Conservation (phyloP, 35 echinoderm and acorn worm species). For the Stichopus chloronotus region DNA sequence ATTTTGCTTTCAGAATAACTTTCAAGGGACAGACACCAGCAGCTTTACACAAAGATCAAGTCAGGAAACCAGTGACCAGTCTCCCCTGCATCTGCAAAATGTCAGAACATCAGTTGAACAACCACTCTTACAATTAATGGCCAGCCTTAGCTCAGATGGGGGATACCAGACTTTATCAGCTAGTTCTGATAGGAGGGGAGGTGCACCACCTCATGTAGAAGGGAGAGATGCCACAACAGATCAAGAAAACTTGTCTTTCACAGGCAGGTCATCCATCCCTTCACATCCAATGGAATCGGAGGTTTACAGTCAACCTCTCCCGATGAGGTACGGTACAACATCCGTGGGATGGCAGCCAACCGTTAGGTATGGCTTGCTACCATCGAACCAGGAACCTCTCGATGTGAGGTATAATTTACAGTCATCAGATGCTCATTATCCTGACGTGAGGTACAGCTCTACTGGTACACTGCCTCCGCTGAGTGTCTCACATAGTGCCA, state of each 20-base stretch:
- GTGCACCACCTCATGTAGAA: too few relatives aligned
- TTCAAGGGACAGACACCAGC: background rate
- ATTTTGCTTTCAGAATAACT: background rate
- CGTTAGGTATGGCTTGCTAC: background rate
- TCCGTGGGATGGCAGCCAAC: background rate
- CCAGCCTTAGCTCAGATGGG: background rate
- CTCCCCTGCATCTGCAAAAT: background rate
- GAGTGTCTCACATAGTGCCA: background rate
- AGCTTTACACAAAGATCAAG: background rate
- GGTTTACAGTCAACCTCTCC: constrained; percentile 4
- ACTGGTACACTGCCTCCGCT: background rate
- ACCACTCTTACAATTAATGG: background rate
- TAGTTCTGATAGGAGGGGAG: background rate
- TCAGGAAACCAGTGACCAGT: background rate
- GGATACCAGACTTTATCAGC: constrained; percentile 19
- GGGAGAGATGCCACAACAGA: background rate
- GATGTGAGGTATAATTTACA: background rate
- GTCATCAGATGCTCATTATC: background rate
- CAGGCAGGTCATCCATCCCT: background rate
- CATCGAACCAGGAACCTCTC: background rate
- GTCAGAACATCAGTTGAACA: constrained; percentile 3
- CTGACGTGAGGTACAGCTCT: background rate
- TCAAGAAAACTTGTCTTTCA: constrained; percentile 32
- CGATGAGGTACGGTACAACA: background rate
- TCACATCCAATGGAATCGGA: background rate